Conservation (phyloP, 2,113 vertebrate species). For the Capreolus pygargus region DNA sequence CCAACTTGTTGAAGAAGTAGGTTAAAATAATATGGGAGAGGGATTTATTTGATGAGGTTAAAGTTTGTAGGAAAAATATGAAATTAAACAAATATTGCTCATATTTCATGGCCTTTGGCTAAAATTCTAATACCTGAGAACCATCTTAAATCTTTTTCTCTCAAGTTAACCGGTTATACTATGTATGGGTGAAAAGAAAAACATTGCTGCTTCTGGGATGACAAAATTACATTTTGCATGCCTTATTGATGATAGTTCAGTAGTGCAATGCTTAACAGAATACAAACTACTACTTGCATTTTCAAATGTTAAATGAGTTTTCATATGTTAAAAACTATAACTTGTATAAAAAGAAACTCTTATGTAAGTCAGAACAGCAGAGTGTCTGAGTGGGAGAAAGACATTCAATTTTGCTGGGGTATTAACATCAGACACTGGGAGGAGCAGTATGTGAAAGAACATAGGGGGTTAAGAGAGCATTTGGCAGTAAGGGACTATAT, state of each 20-base stretch:
- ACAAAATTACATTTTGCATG: background rate
- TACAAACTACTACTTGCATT: background rate
- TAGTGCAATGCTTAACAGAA: background rate
- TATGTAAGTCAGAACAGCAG: background rate
- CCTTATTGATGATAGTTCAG: background rate
- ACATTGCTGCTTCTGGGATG: accelerated
- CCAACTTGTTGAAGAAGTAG: background rate
- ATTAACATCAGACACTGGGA: background rate
- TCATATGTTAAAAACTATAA: background rate
- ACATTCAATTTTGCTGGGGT: background rate
- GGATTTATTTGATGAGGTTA: background rate
- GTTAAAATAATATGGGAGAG: background rate
- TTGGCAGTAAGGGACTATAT: background rate
- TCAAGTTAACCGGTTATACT: background rate
- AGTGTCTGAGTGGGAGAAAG: background rate
- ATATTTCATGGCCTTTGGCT: background rate
- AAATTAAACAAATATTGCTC: background rate
- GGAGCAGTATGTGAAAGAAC: background rate
- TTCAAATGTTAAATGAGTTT: background rate
- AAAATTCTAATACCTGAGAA: background rate
- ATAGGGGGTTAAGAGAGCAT: background rate
- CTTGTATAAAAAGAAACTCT: background rate
- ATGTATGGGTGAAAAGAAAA: background rate
- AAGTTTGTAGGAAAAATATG: background rate
- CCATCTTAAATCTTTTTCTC: background rate